These are phyloP conservation scores for Sebastes variabilis DNA, from an alignment of 2,797 vertebrate genomes.

Conservation along the genomic window DNA sequence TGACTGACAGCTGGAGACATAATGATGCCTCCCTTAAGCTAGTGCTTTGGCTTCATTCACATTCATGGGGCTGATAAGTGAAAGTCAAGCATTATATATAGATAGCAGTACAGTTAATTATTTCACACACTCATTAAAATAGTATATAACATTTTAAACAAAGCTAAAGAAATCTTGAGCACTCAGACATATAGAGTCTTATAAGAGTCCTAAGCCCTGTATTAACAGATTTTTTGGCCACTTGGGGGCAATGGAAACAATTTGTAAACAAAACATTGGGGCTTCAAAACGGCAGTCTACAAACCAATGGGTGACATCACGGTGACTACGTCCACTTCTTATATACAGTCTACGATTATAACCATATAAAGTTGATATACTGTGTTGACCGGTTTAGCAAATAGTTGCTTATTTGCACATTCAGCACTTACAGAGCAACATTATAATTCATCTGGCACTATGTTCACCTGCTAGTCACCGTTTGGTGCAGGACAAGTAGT, in stretches of 20 bases:
- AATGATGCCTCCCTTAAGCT: slow-evolving; percentile 2
- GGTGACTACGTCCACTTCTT: too few relatives aligned
- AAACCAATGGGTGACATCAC: too few relatives aligned
- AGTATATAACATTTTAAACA: neutral
- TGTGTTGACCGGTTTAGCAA: neutral
- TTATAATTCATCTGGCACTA: neutral
- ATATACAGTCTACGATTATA: neutral
- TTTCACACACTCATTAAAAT: neutral
- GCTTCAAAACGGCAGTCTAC: too few relatives aligned
- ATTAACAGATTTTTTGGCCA: neutral
- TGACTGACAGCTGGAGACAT: slow-evolving; percentile 15
- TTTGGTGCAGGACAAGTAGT: neutral
- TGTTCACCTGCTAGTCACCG: neutral
- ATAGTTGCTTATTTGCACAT: neutral
- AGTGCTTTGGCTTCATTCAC: neutral
- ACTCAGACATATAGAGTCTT: neutral
- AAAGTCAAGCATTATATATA: neutral
- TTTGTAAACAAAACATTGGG: neutral
- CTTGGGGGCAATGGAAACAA: neutral
- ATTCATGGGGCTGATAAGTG: neutral
- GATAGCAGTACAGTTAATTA: neutral
- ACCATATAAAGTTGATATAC: neutral
- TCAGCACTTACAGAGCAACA: neutral
- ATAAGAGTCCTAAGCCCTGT: neutral
- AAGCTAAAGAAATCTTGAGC: neutral